These are phyloP conservation scores for Leucania comma DNA, from an alignment of 2,888 invertebrate genomes.

Conservation along the genomic window DNA sequence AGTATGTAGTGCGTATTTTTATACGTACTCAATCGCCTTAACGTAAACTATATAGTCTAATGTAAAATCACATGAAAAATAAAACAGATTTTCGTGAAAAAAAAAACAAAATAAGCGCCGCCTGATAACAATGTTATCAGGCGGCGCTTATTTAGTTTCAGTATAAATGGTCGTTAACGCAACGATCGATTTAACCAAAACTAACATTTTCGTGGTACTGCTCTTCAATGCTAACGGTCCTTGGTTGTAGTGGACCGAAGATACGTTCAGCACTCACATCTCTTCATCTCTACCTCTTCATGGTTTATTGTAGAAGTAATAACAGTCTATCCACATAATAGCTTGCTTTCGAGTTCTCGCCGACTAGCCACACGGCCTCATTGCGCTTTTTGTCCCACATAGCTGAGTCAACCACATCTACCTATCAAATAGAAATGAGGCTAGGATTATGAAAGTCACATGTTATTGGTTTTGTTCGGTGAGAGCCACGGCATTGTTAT, in stretches of 20 bases:
- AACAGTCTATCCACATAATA: slow-evolving; percentile 20
- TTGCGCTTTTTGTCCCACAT: slow-evolving; percentile 46
- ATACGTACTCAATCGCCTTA: background rate
- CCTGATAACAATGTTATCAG: too few species aligned
- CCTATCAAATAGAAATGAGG: slow-evolving; percentile 56
- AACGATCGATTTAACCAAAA: background rate
- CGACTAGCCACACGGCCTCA: slow-evolving; percentile 52
- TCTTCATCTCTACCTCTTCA: background rate
- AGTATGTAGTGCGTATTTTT: background rate
- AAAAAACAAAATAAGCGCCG: too few species aligned
- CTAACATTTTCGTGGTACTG: background rate
- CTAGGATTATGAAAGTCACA: slow-evolving; percentile 56
- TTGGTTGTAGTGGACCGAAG: too few species aligned
- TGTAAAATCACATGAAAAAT: background rate
- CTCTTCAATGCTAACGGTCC: background rate
- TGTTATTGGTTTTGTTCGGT: slow-evolving; percentile 50
- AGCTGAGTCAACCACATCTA: slow-evolving; percentile 32
- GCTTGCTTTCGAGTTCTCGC: slow-evolving; percentile 10
- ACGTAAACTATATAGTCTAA: background rate
- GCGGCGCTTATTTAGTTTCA: too few species aligned
- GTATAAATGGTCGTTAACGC: too few species aligned
- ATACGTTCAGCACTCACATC: background rate
- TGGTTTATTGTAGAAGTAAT: background rate
- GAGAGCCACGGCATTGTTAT: slow-evolving; percentile 43
- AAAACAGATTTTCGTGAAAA: background rate